Evolutionary conservation across 2,113 vertebrate species (phyloP), one percentile per base, ranked within the genome.

Genomic region (Varanus komodoensis): DNA sequence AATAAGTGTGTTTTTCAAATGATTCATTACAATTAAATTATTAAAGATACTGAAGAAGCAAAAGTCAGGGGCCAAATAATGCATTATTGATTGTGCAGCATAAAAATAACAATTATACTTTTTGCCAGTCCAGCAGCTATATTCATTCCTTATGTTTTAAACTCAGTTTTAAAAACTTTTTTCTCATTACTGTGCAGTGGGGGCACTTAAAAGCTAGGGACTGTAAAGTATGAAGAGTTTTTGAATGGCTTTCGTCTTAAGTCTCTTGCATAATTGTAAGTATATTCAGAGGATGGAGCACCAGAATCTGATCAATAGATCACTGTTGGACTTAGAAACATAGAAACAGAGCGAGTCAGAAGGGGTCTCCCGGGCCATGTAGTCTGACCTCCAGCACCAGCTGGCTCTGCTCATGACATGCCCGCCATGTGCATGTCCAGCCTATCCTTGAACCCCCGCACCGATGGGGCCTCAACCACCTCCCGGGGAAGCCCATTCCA

Each of bases 1-100:
- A 44, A 79, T 8, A 27, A 23, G 61, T 6, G 29, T 74, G 38
- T 34, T 75, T 50, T 74, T 75, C 9, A 64, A 64, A 19, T 48
- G 54, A 44, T 19, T 25, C 80, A 77, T 83, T 89, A 32, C 54
- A 32, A 48, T 48, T 86, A 73, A 64, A 86, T 86, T 90, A 79
- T 81, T 90, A 50, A 90, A 64, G 27, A 29, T 27, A 27, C 29
- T 79, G 75, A 86, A 81, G 84, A 79, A 86, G 54, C 88, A 83
- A 54, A 86, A 87, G 38, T 44, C 73, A 87, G 48, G 25, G 34
- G 19, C 9, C 54, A 61, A n/a, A 48, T 83, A 57, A 83, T 89
- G 69, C 4, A 89, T 83, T 48, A 83, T 89, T 83, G 71, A 84
- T 77, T 82, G 25, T 57, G 6, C 57, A 32, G 14, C 23, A 15